phyloP scores from a whole-genome alignment of 2,888 invertebrate genomes.

The Celastrina argiolus region DNA sequence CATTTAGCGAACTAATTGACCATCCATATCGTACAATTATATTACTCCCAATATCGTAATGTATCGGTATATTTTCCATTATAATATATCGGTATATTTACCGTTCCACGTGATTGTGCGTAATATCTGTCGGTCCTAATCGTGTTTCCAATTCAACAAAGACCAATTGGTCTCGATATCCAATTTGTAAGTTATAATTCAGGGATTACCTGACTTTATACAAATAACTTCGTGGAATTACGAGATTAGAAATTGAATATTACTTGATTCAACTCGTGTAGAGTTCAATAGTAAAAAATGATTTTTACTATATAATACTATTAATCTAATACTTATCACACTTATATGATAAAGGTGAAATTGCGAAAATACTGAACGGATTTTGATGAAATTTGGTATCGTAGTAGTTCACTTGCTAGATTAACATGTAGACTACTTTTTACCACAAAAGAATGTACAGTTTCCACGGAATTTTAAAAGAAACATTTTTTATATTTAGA shows the following conservation, averaged over 20 bases:
- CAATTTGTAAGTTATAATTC: constrained; percentile 18
- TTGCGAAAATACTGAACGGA: no score
- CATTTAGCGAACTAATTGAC: background rate
- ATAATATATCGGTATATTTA: background rate
- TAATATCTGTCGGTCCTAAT: background rate
- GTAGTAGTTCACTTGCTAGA: no score
- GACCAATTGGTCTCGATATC: constrained; percentile 6
- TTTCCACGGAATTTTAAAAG: no score
- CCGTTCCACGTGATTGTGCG: constrained; percentile 2
- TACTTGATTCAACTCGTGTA: background rate
- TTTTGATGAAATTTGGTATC: no score
- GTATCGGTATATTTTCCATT: no score
- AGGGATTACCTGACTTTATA: background rate
- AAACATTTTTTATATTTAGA: no score
- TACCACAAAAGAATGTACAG: no score
- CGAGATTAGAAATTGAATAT: background rate
- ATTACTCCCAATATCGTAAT: background rate
- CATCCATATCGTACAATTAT: background rate
- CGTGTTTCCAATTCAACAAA: constrained; percentile 1
- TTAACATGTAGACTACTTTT: no score
- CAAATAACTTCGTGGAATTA: background rate
- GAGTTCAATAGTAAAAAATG: no score
- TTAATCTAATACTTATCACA: no score
- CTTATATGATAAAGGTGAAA: no score
- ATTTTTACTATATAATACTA: no score